Evolutionary conservation across 2,888 invertebrate species (phyloP).

Genomic region (Meghimatium bilineatum): DNA sequence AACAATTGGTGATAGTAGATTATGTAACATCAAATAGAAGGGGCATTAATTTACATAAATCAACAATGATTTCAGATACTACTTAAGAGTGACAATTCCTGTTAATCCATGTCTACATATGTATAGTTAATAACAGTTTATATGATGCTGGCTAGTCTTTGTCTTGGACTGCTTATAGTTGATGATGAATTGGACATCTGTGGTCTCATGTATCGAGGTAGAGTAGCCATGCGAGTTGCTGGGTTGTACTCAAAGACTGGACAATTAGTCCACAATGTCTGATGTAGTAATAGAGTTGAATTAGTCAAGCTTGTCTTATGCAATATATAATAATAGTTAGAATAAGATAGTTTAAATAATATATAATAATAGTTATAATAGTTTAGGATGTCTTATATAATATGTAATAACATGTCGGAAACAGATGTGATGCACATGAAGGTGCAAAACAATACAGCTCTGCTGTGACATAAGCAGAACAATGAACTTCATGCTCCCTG

Average conservation of each 20-base stretch:
- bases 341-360: too few relatives aligned
- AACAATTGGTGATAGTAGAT: too few relatives aligned
- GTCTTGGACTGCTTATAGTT: conserved; percentile 26
- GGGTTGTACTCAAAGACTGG: conserved; percentile 76
- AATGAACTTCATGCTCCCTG: too few relatives aligned
- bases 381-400: background rate
- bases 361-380: background rate
- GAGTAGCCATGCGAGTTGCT: conserved; percentile 71
- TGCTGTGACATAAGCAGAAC: too few relatives aligned
- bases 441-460: too few relatives aligned
- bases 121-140: background rate
- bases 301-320: background rate
- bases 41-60: too few relatives aligned
- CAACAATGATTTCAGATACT: too few relatives aligned
- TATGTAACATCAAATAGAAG: too few relatives aligned
- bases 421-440: too few relatives aligned
- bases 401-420: too few relatives aligned
- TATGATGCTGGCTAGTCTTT: background rate
- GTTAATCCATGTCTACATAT: background rate
- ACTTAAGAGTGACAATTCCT: too few relatives aligned
- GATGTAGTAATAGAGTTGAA: conserved; percentile 47
- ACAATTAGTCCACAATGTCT: conserved; percentile 77
- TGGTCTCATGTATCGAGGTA: conserved; percentile 70
- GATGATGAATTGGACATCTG: conserved; percentile 63
- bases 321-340: background rate